Evolutionary conservation across 2,113 vertebrate genomes (phyloP), one percentile per base, ranked within the genome.

Genomic region (Boulengeromyrus knoepffleri): DNA sequence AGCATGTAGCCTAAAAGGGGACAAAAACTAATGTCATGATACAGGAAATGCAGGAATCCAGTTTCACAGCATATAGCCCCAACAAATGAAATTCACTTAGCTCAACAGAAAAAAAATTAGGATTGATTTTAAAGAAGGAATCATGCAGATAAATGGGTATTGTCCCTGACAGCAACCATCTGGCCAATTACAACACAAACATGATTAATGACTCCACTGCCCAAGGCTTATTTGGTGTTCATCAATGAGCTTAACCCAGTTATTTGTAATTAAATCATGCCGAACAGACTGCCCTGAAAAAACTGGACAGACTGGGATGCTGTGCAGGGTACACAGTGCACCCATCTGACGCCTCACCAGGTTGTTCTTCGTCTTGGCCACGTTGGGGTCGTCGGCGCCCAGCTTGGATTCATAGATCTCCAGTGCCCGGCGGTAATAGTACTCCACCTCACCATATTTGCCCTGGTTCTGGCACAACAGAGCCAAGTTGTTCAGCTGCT

Each of bases 281-380:
- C 84, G 31, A 50, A 31, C 24, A 50, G 24, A 12, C 9, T 50
- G 10, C 84, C 84, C 17, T 85, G 42, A n/a, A 85, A 24, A 24
- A 66, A 62, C 6, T n/a, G 24, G 8, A 62, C 24, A 62, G 24
- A 10, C 58, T 8, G 6, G 21, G 56, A n/a, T 0, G n/a, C 3
- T 70, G 9, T 31, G 3, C 3, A 0, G 19, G 12, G 10, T 6
- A 27, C n/a, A 13, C 36, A 19, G 36, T 3, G 13, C 12, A 36
- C 70, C 70, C 31, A 39, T 17, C 36, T 42, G 74, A 17, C 4
- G 6, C 31, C 94, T 88, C 90, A 99, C 98, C 97, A 99, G 95
- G 91, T 99, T 99, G 91, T 99, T 99, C 95, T 99, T 99, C 93
- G 98, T 99, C 93, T 99, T 99, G 93, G 98, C 97, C 90, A 99